Base-by-base conservation (phyloP, 2,888 invertebrate species). In the Notodonta dromedarius region DNA sequence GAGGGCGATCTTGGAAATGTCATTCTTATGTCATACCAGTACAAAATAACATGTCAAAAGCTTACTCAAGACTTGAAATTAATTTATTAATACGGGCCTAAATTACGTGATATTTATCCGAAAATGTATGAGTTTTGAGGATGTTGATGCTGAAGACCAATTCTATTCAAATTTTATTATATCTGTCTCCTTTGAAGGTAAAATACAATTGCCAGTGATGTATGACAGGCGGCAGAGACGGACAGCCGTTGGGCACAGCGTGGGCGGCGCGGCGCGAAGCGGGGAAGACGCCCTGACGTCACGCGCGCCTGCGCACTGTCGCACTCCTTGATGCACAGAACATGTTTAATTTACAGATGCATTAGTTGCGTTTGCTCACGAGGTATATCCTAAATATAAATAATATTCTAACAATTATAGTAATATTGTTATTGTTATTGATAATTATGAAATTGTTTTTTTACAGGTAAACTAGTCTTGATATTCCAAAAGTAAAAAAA, bases 271-370 rank as follows among this genome's bases (percentile, higher is more conserved):
- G 44, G 57, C 8, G 62, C 54, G 67, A 61, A 58, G 73, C 59
- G 78, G 62, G 81, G 78, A 85, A 77, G 82, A 82, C 79, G 82
- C 77, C 77, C 82, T 92, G 92, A 93, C 92, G 92, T 91, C 91
- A 92, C 78, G 16, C 81, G 84, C 92, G 90, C 91, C 83, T 87
- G 93, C 92, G 92, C 86, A 69, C 42, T 65, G 13, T 51, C 44
- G 35, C 63, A 73, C 85, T 92, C 92, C 91, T 92, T 87, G 69
- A 65, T 72, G 67, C 57, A 67, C 71, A 91, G 92, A 83, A 67
- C 73, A 88, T 9, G 62, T 13, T 12, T 56, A 69, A 35, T 58
- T 59, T 59, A 59, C 78, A 90, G 88, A 90, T 60, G 58, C 54
- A 46, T 55, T 39, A 14, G 5, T 52, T 32, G 44, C 58, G 52